These are phyloP conservation scores for Myrmecophaga tridactyla DNA, from an alignment of 2,113 vertebrate genomes.

Conservation along the genomic window DNA sequence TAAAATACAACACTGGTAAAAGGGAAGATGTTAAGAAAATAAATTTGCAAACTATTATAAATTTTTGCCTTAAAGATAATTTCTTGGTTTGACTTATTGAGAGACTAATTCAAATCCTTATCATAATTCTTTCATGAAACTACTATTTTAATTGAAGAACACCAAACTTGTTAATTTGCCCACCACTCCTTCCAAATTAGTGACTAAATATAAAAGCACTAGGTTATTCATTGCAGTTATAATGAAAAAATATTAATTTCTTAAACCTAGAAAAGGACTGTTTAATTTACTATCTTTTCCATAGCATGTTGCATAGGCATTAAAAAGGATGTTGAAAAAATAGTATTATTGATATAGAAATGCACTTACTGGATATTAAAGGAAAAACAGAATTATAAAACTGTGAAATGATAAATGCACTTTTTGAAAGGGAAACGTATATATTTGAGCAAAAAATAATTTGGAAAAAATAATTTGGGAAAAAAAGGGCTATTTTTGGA, in stretches of 20 bases:
- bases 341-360: neutral
- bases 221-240: neutral
- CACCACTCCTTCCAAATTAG: neutral
- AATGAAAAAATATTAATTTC: neutral
- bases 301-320: neutral
- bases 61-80: neutral
- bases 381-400: neutral
- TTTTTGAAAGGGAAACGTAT: neutral
- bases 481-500: neutral
- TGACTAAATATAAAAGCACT: slow-evolving; percentile 17
- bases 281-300: neutral
- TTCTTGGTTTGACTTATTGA: slow-evolving; percentile 8
- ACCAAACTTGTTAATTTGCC: neutral
- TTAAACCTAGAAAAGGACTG: neutral
- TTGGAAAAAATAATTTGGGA: neutral
- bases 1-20: neutral
- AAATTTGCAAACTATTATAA: neutral
- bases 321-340: neutral
- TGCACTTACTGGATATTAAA: neutral
- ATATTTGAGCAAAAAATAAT: neutral
- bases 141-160: neutral
- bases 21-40: neutral
- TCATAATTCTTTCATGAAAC: neutral
- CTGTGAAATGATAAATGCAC: neutral
- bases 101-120: neutral